Evolutionary conservation across 2,888 invertebrate genomes (phyloP).

Genomic region (Drosophila dives): DNA sequence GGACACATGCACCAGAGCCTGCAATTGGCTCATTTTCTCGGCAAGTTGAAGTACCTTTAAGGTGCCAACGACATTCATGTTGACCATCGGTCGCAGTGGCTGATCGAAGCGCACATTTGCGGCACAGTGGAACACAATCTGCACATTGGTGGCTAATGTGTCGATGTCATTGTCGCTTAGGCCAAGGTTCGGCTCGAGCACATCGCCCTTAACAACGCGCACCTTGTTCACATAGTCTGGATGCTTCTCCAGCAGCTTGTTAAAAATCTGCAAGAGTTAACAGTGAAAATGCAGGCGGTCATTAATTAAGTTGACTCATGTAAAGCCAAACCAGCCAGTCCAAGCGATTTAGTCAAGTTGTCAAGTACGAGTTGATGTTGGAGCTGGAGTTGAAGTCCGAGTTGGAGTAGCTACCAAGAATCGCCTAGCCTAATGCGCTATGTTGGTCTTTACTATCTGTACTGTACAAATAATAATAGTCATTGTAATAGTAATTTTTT

Average conservation of each 20-base stretch:
- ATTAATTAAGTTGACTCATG: conserved; percentile 41
- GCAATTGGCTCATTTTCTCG: conserved; percentile 89
- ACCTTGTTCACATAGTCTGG: conserved; percentile 88
- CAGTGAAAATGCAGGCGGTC: conserved; percentile 18
- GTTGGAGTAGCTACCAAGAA: conserved; percentile 41
- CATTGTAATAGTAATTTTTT: conserved; percentile 77
- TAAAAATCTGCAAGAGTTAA: conserved; percentile 85
- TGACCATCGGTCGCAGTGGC: conserved; percentile 91
- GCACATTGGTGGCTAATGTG: conserved; percentile 87
- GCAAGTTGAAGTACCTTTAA: conserved; percentile 91
- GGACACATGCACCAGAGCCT: conserved; percentile 93
- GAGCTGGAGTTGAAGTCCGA: conserved; percentile 14
- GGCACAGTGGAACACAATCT: conserved; percentile 93
- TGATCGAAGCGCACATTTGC: conserved; percentile 96
- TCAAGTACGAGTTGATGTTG: background rate
- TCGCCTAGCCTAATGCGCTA: conserved; percentile 44
- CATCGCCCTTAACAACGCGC: conserved; percentile 88
- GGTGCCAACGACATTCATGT: conserved; percentile 94
- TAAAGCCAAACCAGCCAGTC: conserved; percentile 3
- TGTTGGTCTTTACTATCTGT: conserved; percentile 1
- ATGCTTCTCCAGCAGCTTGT: conserved; percentile 86
- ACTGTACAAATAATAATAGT: conserved; percentile 59
- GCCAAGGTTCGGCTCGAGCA: conserved; percentile 87
- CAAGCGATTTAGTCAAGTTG: conserved; percentile 3
- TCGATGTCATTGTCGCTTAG: conserved; percentile 87